A percentile compares a stretch with the other conserved stretches of the same genome.
phyloP scores from a whole-genome alignment of 2,888 invertebrate species.

The Apodemia duryi region DNA sequence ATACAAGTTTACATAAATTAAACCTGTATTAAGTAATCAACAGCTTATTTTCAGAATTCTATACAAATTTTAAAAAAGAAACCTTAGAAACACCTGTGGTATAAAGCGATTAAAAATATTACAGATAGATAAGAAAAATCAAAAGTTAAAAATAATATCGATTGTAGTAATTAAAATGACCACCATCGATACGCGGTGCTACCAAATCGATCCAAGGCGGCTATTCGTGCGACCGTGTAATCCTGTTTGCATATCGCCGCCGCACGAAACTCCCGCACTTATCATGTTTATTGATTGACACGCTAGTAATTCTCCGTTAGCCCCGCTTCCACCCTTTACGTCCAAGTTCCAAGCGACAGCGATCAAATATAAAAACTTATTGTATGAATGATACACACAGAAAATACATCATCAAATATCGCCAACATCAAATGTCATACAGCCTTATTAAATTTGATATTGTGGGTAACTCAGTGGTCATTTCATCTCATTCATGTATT shows the following conservation, averaged over 20 bases:
- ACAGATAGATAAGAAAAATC: not conserved
- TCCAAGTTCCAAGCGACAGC: conserved; percentile 38
- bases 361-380: conserved; percentile 22
- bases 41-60: no score
- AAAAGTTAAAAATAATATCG: conserved; percentile 17
- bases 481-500: no score
- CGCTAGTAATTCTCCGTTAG: conserved; percentile 71
- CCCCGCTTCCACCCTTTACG: conserved; percentile 41
- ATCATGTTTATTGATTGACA: conserved; percentile 80
- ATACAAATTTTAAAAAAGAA: no score
- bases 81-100: no score
- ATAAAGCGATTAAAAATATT: no score
- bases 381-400: no score
- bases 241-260: conserved; percentile 75
- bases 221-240: conserved; percentile 57
- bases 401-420: no score
- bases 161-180: conserved; percentile 23
- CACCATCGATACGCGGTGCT: conserved; percentile 26
- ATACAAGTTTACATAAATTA: not conserved
- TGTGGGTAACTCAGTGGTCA: no score
- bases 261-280: conserved; percentile 74
- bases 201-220: conserved; percentile 36
- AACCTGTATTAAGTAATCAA: no score
- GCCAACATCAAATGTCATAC: no score
- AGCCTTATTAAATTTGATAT: no score